Evolutionary conservation across 2,888 invertebrate genomes (phyloP).

Genomic region (Tetramorium bicarinatum): DNA sequence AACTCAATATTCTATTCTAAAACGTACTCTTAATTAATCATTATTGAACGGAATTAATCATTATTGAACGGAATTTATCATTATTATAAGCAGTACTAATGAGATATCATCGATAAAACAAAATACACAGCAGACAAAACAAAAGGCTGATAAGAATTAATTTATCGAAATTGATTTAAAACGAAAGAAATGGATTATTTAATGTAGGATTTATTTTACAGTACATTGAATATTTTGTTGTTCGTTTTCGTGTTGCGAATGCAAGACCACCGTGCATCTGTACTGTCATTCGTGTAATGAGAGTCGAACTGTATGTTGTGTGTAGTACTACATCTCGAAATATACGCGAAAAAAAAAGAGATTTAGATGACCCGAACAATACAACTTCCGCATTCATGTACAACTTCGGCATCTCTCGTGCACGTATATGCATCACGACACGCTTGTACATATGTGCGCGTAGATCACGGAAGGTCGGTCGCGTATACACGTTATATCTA

Average conservation of each 20-base stretch:
- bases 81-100: background rate
- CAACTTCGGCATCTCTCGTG: background rate
- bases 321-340: background rate
- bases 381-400: background rate
- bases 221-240: background rate
- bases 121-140: background rate
- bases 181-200: background rate
- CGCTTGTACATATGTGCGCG: constrained; percentile 26
- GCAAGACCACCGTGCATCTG: background rate
- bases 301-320: background rate
- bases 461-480: constrained; percentile 46
- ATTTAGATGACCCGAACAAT: background rate
- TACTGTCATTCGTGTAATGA: background rate
- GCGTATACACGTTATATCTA: constrained; percentile 61
- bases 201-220: background rate
- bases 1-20: background rate
- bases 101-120: background rate
- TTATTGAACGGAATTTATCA: background rate
- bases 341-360: background rate
- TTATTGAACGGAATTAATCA: background rate
- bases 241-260: background rate
- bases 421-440: background rate
- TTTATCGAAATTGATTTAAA: background rate
- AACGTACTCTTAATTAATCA: background rate
- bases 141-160: background rate